These are phyloP conservation scores for Plagiodera versicolora DNA, from an alignment of 2,888 invertebrate species.

Conservation along the genomic window DNA sequence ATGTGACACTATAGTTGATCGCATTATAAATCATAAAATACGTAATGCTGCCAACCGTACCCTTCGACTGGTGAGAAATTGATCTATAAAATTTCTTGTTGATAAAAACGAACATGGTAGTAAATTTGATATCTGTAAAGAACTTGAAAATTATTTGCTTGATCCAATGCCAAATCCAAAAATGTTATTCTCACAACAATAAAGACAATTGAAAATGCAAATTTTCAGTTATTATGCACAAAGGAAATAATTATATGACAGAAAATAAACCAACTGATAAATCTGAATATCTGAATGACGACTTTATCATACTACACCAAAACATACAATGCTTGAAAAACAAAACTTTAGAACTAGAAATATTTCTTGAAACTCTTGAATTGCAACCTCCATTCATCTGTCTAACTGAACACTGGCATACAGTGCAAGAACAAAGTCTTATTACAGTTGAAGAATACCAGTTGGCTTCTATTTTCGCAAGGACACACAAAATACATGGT, in stretches of 20 bases:
- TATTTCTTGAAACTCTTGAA: slow-evolving; percentile 2
- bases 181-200: slow-evolving; percentile 6
- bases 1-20: too few relatives aligned
- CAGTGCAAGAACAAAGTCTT: slow-evolving; percentile 3
- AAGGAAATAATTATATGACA: neutral
- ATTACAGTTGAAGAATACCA: slow-evolving; percentile 4
- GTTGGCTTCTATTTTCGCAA: slow-evolving; percentile 1
- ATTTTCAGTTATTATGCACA: slow-evolving; percentile 2
- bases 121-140: too few relatives aligned
- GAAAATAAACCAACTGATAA: neutral
- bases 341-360: slow-evolving; percentile 7
- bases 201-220: slow-evolving; percentile 5
- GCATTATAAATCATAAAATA: too few relatives aligned
- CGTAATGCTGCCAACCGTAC: too few relatives aligned
- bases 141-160: too few relatives aligned
- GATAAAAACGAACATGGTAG: too few relatives aligned
- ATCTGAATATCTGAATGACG: slow-evolving; percentile 3
- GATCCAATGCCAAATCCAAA: too few relatives aligned
- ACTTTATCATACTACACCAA: neutral
- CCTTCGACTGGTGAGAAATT: too few relatives aligned
- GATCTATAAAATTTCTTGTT: too few relatives aligned
- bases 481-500: slow-evolving; percentile 3
- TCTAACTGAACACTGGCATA: slow-evolving; percentile 7
- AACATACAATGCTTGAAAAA: slow-evolving; percentile 7
- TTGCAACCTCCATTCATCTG: slow-evolving; percentile 3